Base-by-base conservation (phyloP, 2,797 vertebrate genomes). In the Graptemys geographica region DNA sequence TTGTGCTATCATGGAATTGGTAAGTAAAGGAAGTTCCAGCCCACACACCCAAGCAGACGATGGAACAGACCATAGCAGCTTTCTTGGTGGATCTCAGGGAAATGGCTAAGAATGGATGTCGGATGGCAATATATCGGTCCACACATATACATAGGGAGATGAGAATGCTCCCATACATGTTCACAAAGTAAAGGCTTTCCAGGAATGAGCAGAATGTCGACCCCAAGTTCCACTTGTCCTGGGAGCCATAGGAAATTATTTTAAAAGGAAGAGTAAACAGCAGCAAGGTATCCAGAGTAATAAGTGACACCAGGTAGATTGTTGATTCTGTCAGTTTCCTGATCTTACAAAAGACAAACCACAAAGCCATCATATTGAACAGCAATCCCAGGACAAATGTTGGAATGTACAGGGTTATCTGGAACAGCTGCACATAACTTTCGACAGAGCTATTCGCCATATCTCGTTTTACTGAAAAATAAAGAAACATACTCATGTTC, bases 241-340 rank as follows among this genome's bases (percentile, higher is more conserved):
- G 11, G 15, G 21, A 72, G 8, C 84, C 25, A 76, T 98, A 98
- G 84, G 98, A 98, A 74, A 98, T 59, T 0, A 98, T 98, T 96
- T 98, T 98, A 55, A 98, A 98, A 81, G 98, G 98, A 78, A 98
- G 97, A 10, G 98, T 98, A 83, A 98, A 96, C 28, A 98, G 88
- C 84, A 98, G 95, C 91, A 98, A 96, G 79, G 97, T 96, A 96
- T 98, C 98, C n/a, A 98, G 97, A 80, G 98, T 91, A 44, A 98
- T 97, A 57, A 98, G 98, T 72, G 97, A 97, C 90, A 94, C 84
- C 94, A 98, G 94, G 95, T 98, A 98, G 21, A 98, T 95, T 2
- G 97, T 97, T 7, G 98, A 96, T 96, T 98, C 98, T 1, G 97
- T 98, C 93, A 97, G 97, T 21, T 96, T 98, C 82, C 89, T 97